These are phyloP conservation scores for Muscicapa comitata DNA, from an alignment of 2,797 vertebrate genomes.

Conservation along the genomic window DNA sequence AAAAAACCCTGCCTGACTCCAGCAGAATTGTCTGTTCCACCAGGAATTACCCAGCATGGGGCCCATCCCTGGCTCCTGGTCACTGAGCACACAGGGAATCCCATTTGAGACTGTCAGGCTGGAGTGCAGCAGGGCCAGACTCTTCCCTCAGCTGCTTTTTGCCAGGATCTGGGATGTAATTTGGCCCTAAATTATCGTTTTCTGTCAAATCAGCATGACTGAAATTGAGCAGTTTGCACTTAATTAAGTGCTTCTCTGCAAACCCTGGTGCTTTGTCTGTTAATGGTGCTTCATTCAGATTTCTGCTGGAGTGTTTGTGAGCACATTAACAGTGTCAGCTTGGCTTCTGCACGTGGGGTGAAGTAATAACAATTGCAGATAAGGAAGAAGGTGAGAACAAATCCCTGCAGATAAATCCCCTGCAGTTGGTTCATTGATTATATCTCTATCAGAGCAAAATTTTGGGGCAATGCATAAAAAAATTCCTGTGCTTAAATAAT, in stretches of 20 bases:
- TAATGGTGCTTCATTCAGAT: not conserved
- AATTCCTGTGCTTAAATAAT: not conserved
- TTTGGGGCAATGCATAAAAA: not conserved
- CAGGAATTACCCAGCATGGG: not conserved
- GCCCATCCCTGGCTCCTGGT: not conserved
- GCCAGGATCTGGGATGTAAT: not conserved
- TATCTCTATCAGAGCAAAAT: not conserved
- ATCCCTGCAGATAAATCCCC: not conserved
- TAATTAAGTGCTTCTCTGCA: slow-evolving; percentile 27
- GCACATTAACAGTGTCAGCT: not conserved
- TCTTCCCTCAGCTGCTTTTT: not conserved
- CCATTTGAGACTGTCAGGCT: not conserved
- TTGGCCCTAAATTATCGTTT: slow-evolving; percentile 17
- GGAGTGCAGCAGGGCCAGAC: not conserved
- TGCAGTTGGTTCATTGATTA: not conserved
- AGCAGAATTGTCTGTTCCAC: not conserved
- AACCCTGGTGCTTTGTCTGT: not conserved
- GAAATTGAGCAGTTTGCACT: not conserved
- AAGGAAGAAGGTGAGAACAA: not conserved
- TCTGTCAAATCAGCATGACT: slow-evolving; percentile 7
- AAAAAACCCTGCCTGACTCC: not conserved
- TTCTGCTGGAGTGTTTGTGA: not conserved
- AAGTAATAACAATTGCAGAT: not conserved
- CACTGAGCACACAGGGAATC: not conserved
- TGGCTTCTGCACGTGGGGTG: not conserved